These are phyloP conservation scores for Triplophysa yarkandensis DNA, from an alignment of 2,797 vertebrate genomes.

Conservation along the genomic window DNA sequence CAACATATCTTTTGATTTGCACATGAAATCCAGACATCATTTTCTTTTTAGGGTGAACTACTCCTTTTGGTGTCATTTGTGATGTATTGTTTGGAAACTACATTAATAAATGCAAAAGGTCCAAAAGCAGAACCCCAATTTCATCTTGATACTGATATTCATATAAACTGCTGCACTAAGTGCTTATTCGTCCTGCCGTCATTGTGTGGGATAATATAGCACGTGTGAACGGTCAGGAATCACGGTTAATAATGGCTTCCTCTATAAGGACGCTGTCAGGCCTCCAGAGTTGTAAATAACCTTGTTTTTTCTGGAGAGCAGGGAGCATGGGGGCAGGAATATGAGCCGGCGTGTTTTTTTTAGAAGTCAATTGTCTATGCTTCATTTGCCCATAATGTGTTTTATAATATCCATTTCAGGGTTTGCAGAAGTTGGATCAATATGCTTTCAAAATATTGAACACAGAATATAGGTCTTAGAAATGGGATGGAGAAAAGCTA, in stretches of 20 bases:
- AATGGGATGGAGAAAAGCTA: constrained; percentile 42
- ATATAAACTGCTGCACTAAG: constrained; percentile 27
- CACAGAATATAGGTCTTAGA: constrained; percentile 31
- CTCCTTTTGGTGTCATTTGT: not conserved
- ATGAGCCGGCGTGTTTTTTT: constrained; percentile 11
- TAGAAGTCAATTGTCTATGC: constrained; percentile 28
- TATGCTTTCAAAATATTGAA: constrained; percentile 44
- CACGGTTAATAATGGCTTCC: constrained; percentile 46
- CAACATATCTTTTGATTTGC: no score
- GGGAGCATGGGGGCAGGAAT: constrained; percentile 2
- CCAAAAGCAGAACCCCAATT: not conserved
- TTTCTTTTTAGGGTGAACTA: no score
- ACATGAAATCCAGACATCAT: no score
- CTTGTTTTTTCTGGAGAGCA: constrained; percentile 19
- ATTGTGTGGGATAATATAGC: constrained; percentile 54
- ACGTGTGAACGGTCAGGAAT: constrained; percentile 54
- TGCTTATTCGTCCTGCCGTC: constrained; percentile 30
- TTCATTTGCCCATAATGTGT: constrained; percentile 36
- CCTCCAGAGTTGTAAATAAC: constrained; percentile 52
- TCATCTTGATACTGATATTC: constrained; percentile 28
- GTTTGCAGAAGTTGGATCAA: constrained; percentile 49
- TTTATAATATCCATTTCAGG: constrained; percentile 45
- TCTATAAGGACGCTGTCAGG: constrained; percentile 23
- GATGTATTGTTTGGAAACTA: not conserved
- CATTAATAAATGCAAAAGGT: not conserved